phyloP scores from a whole-genome alignment of 1,140 invertebrate species.

The Polyergus mexicanus region DNA sequence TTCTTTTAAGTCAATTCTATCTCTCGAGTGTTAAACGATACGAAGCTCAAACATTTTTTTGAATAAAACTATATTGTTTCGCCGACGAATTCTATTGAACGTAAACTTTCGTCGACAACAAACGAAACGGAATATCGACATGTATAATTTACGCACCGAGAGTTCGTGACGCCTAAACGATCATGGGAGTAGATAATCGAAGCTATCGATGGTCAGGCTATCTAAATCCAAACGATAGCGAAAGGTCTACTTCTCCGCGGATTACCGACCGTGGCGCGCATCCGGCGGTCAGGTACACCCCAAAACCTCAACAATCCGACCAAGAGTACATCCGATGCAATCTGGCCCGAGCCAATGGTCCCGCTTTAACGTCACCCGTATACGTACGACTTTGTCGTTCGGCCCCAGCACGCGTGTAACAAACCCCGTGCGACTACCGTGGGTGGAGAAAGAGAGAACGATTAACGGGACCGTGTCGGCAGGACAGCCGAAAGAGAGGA shows the following conservation, averaged over 20 bases:
- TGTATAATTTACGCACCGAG: not conserved
- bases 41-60: not conserved
- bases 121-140: not conserved
- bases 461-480: constrained; percentile 55
- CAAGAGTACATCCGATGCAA: constrained; percentile 64
- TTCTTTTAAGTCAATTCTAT: not conserved
- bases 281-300: constrained; percentile 67
- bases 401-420: constrained; percentile 71
- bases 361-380: constrained; percentile 81
- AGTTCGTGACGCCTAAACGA: constrained; percentile 11
- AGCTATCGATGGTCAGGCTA: not conserved
- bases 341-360: constrained; percentile 66
- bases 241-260: constrained; percentile 48
- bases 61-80: not conserved
- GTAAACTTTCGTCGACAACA: not conserved
- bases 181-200: constrained; percentile 17
- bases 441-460: constrained; percentile 64
- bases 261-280: constrained; percentile 38
- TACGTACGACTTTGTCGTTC: constrained; percentile 80
- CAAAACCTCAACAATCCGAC: constrained; percentile 76
- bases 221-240: constrained; percentile 33
- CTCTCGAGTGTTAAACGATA: not conserved
- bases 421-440: constrained; percentile 72
- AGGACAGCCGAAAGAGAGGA: constrained; percentile 59
- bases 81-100: not conserved